Evolutionary conservation across 1,140 invertebrate species (phyloP), one percentile per base, ranked within the genome.

Genomic region (Bombus vancouverensis): DNA sequence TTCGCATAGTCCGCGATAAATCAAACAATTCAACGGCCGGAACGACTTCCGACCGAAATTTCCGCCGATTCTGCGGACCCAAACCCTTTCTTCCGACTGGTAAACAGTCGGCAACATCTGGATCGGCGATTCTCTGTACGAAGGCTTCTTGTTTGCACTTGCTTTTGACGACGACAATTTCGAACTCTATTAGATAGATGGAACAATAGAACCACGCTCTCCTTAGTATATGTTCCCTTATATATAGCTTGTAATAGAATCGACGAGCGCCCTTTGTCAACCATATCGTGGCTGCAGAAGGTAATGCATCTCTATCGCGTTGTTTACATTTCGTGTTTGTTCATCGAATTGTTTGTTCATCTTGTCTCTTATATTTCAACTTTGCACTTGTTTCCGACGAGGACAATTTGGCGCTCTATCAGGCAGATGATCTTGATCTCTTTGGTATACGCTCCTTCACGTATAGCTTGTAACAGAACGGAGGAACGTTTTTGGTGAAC

Each of bases 1-100:
- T 90, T 90, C 88, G 83, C 82, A 37, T 62, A 62, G 81, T 34
- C 42, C 87, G 71, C 81, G 76, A 90, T 90, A 90, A 90, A 90
- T 90, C 89, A 90, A 88, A 88, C 57, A 77, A 57, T 73, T 37
- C 68, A 47, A 6, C 65, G 42, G 37, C 44, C n/a, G 39, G 47
- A 79, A 44, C 65, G 42, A n/a, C 59, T 62, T 66, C 62, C 75
- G 34, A 22, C n/a, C 47, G 42, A 66, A 80, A 80, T 85, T 80
- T 57, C 71, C 79, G 71, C 62, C 53, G 47, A 73, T 85, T 66
- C 57, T 32, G 77, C 76, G n/a, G 18, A 75, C 47, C 12, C 5
- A 57, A 68, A 22, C 37, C 83, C 66, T 57, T 59, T 79, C 76
- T 53, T 39, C n/a, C 28, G 0, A 3, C 3, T 5, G 72, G 59